Evolutionary conservation across 2,888 invertebrate genomes (phyloP), one percentile per base, ranked within the genome.

Genomic region (Spilarctia lutea): DNA sequence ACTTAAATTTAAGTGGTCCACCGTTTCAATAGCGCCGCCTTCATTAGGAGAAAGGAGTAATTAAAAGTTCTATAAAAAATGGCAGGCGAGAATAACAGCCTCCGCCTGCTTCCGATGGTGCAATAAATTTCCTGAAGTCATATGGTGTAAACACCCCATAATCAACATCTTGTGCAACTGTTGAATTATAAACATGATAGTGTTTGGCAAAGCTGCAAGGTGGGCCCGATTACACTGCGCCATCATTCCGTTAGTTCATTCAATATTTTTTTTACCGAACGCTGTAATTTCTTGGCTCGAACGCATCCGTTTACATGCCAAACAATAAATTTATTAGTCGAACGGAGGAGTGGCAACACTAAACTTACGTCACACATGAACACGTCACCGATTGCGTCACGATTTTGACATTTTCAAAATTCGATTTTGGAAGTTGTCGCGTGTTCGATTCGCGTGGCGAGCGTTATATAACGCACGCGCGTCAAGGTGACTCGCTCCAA

Each of bases 281-380:
- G 90, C 91, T 93, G 94, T 94, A 94, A 94, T 95, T 96, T 96
- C 95, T 95, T 96, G 95, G 96, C 95, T 94, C 95, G 91, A 94
- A 95, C 95, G 94, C 95, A 94, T 95, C 94, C 94, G 96, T 94
- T 94, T 95, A 95, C 95, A 95, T 95, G 96, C 96, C 96, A 96
- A 95, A 96, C 96, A 95, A 95, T 96, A 96, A 95, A 96, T 95
- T 95, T 95, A 95, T 96, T 95, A 93, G 94, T 88, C 92, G 88
- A 91, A 91, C 92, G 94, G 94, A 94, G 95, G 95, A 95, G 95
- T 95, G 95, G 94, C 95, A 92, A 92, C 93, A 93, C 93, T 91
- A 89, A 90, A 89, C 89, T 85, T 86, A 89, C 94, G 93, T 94
- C 94, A 94, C 92, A 87, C 88, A 88, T 90, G 90, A 84, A 87